Evolutionary conservation across 2,113 vertebrate species (phyloP).

Genomic region (Pangasianodon gigas): DNA sequence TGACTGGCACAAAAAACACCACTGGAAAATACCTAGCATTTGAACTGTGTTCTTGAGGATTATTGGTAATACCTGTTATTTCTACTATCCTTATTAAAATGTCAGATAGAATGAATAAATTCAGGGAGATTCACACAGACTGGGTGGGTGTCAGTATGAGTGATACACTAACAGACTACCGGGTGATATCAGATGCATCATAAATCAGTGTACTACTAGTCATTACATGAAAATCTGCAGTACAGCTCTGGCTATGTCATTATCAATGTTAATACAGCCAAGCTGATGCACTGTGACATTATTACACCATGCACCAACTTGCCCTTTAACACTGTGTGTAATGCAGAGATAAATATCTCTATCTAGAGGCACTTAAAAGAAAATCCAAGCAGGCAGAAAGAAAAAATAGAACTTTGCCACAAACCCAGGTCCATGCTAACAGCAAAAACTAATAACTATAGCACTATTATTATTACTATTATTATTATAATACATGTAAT

Average conservation of each 20-base stretch:
- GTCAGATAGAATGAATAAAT: not conserved
- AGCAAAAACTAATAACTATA: not conserved
- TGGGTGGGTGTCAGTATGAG: not conserved
- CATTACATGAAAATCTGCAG: no score
- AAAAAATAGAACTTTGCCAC: not conserved
- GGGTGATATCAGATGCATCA: not conserved
- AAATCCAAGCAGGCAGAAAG: not conserved
- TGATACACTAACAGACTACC: not conserved
- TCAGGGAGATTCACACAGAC: not conserved
- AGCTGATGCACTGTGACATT: not conserved
- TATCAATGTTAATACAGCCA: not conserved
- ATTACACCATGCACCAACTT: not conserved
- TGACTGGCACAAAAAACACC: not conserved
- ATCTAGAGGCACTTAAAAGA: not conserved
- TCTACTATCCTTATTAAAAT: not conserved
- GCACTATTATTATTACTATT: no score
- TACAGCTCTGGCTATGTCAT: not conserved
- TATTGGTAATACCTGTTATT: not conserved
- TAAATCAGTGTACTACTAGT: not conserved
- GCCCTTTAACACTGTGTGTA: not conserved
- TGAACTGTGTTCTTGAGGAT: not conserved
- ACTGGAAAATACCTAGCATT: not conserved
- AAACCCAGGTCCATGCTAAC: no score
- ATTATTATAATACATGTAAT: no score
- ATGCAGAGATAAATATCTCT: not conserved